phyloP scores from a whole-genome alignment of 2,797 vertebrate species.

The Benthosema pterotum region DNA sequence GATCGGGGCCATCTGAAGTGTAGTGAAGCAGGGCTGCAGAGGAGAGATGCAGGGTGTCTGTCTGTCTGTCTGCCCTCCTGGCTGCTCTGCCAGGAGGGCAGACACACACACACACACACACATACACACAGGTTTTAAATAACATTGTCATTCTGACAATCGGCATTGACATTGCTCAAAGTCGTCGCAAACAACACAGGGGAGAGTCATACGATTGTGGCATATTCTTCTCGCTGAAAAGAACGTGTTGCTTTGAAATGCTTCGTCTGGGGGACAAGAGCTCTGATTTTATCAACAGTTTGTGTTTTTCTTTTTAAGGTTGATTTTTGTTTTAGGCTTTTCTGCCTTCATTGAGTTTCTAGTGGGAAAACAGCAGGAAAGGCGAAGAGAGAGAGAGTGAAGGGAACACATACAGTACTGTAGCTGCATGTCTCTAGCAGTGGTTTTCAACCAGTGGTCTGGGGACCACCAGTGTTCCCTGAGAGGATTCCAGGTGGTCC shows the following conservation, averaged over 20 bases:
- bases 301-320: no score
- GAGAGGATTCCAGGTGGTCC: no score
- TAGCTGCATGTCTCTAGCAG: no score
- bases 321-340: no score
- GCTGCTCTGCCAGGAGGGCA: conserved; percentile 18
- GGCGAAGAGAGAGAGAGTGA: no score
- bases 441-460: no score
- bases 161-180: conserved; percentile 8
- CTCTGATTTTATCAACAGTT: neutral
- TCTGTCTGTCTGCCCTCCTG: conserved; percentile 3
- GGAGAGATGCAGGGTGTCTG: conserved; percentile 17
- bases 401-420: no score
- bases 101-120: neutral
- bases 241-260: neutral
- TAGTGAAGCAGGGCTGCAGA: conserved; percentile 18
- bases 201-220: conserved; percentile 4
- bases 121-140: conserved; percentile 1
- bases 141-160: conserved; percentile 20
- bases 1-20: conserved; percentile 42
- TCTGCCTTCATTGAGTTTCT: no score
- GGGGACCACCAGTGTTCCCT: no score
- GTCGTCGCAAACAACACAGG: conserved; percentile 2
- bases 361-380: no score
- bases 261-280: no score
- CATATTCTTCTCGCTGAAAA: neutral